These are phyloP conservation scores for Mesodorylaimus sp. DNA, from an alignment of 2,888 invertebrate genomes.

Conservation along the genomic window DNA sequence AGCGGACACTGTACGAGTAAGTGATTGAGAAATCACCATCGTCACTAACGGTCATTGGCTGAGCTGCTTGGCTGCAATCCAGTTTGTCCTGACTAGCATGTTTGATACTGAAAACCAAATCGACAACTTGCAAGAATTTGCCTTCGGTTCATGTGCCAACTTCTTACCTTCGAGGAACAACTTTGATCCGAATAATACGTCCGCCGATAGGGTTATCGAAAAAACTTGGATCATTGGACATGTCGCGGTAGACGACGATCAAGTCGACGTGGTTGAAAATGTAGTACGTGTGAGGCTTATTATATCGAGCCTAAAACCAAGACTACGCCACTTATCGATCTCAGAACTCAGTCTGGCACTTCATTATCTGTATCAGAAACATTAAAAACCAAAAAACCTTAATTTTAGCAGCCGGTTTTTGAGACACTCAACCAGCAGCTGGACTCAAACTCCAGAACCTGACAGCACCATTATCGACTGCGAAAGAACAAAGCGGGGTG, in stretches of 20 bases:
- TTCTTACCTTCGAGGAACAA: constrained; percentile 35
- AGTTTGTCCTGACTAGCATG: constrained; percentile 28
- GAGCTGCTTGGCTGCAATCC: constrained; percentile 32
- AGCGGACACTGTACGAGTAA: constrained; percentile 62
- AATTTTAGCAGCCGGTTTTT: too few relatives aligned
- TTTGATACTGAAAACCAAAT: constrained; percentile 37
- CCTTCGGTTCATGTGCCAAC: background rate
- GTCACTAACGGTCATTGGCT: constrained; percentile 52
- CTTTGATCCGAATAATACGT: constrained; percentile 49
- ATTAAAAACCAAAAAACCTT: background rate
- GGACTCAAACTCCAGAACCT: too few relatives aligned
- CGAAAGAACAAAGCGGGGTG: too few relatives aligned
- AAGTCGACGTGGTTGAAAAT: constrained; percentile 92
- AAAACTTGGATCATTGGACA: constrained; percentile 53
- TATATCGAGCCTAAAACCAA: constrained; percentile 20
- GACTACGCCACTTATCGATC: background rate
- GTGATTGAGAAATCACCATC: constrained; percentile 39
- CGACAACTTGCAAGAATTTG: background rate
- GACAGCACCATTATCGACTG: too few relatives aligned
- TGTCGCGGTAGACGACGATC: constrained; percentile 68
- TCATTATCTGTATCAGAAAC: background rate
- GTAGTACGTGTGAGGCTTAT: constrained; percentile 53
- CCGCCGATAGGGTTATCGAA: constrained; percentile 61
- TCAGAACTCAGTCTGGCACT: constrained; percentile 1
- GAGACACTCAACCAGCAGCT: too few relatives aligned